phyloP scores from a whole-genome alignment of 2,797 vertebrate species.

The Sebastes paucispinis region DNA sequence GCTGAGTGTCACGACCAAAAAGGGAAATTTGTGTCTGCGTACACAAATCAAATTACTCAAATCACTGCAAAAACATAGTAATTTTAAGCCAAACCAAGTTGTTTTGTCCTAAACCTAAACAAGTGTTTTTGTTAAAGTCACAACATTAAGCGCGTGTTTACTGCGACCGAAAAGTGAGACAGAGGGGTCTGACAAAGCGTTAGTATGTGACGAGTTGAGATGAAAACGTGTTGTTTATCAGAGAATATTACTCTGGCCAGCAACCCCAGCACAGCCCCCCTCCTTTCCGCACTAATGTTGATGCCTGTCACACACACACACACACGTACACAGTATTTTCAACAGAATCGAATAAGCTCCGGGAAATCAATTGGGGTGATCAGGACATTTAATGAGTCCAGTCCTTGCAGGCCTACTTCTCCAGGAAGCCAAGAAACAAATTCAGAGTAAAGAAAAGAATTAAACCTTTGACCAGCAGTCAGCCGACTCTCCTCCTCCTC shows the following conservation, averaged over 20 bases:
- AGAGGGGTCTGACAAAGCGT: too few relatives aligned
- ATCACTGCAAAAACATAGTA: too few relatives aligned
- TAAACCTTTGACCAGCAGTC: constrained; percentile 59
- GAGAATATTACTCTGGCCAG: neutral
- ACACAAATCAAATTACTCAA: too few relatives aligned
- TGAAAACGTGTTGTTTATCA: neutral
- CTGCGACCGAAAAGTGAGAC: too few relatives aligned
- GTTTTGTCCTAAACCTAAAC: too few relatives aligned
- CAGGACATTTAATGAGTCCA: constrained; percentile 58
- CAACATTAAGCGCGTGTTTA: too few relatives aligned
- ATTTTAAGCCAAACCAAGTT: too few relatives aligned
- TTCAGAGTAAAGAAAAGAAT: constrained; percentile 37
- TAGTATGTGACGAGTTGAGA: too few relatives aligned
- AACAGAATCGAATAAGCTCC: constrained; percentile 55
- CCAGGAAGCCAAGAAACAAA: constrained; percentile 22
- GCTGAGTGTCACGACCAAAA: too few relatives aligned
- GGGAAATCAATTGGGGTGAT: constrained; percentile 58
- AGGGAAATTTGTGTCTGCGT: too few relatives aligned
- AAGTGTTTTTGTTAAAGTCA: too few relatives aligned
- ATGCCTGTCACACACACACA: neutral
- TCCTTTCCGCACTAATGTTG: neutral
- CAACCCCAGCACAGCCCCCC: neutral
- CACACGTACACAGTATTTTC: constrained; percentile 2
- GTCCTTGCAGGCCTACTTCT: constrained; percentile 23
- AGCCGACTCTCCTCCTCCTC: constrained; percentile 11